These are phyloP conservation scores for Cataglyphis hispanica DNA, from an alignment of 1,140 invertebrate species.

Conservation along the genomic window DNA sequence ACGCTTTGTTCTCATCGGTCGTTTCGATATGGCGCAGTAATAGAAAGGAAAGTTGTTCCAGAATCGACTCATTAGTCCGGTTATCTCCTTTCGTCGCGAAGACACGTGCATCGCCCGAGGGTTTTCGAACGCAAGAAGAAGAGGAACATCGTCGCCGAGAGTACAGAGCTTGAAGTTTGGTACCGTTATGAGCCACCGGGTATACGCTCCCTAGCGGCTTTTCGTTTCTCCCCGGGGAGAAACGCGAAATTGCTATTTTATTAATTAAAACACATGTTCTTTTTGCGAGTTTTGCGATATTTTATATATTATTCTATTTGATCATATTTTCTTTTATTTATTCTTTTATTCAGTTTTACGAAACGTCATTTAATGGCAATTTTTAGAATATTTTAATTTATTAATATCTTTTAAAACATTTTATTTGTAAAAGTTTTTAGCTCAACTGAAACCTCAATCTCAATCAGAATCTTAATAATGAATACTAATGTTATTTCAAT, in stretches of 20 bases:
- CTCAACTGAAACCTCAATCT: not conserved
- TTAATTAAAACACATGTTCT: not conserved
- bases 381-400: conserved; percentile 11
- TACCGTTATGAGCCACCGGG: conserved; percentile 24
- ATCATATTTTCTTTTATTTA: not conserved
- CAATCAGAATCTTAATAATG: not conserved
- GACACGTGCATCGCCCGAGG: conserved; percentile 55
- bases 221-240: not conserved
- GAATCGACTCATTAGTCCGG: conserved; percentile 55
- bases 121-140: not conserved
- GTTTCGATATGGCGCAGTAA: conserved; percentile 19
- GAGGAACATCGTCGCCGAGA: not conserved
- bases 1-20: conserved; percentile 43
- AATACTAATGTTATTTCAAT: not conserved
- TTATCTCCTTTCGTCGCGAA: conserved; percentile 22
- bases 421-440: not conserved
- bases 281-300: not conserved
- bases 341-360: no score
- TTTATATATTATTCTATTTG: not conserved
- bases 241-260: conserved; percentile 12
- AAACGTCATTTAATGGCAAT: not conserved
- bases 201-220: not conserved
- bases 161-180: conserved; percentile 1
- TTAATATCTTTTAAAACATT: not conserved
- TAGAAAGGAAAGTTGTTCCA: conserved; percentile 63